phyloP scores from a whole-genome alignment of 1,140 invertebrate genomes.

The Eumeta japonica region DNA sequence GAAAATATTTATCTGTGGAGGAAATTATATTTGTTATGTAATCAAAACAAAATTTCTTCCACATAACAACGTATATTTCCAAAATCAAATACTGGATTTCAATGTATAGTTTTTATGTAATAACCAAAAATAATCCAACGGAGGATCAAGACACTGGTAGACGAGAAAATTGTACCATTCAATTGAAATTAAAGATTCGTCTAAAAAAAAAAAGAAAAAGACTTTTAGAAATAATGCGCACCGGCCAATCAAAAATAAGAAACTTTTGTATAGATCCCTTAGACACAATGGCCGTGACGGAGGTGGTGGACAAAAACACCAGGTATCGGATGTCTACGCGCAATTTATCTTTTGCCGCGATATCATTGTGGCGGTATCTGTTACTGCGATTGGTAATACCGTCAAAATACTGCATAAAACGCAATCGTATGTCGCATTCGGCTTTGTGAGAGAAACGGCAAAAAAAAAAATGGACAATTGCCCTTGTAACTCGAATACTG shows the following conservation, averaged over 20 bases:
- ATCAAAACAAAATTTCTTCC: too few species aligned
- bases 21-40: too few species aligned
- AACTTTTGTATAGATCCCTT: slow-evolving; percentile 24
- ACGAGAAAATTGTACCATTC: too few species aligned
- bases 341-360: slow-evolving; percentile 44
- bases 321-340: slow-evolving; percentile 46
- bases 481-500: slow-evolving; percentile 45
- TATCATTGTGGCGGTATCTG: slow-evolving; percentile 31
- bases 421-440: slow-evolving; percentile 46
- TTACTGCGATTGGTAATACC: slow-evolving; percentile 31
- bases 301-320: slow-evolving; percentile 45
- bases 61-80: too few species aligned
- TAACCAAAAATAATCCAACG: too few species aligned
- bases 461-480: slow-evolving; percentile 42
- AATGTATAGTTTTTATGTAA: too few species aligned
- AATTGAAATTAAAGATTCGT: too few species aligned
- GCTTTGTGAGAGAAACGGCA: slow-evolving; percentile 18
- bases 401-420: slow-evolving; percentile 39
- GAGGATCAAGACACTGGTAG: too few species aligned
- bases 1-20: too few species aligned
- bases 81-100: too few species aligned
- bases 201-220: too few species aligned
- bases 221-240: too few species aligned
- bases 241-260: slow-evolving; percentile 32
- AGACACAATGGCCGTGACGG: slow-evolving; percentile 18